Base-by-base conservation (phyloP, 2,113 vertebrate species). In the Sardina pilchardus region DNA sequence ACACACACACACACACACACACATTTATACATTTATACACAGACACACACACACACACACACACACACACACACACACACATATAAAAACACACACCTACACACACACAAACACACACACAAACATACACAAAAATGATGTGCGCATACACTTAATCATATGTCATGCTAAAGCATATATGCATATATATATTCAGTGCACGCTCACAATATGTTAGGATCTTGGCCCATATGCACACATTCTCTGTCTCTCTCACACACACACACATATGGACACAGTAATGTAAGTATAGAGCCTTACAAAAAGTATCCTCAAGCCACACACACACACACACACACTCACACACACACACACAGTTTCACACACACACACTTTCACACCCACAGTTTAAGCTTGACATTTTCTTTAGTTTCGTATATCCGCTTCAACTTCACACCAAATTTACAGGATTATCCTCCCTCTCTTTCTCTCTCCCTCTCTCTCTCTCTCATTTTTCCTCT, bases 41-140 rank as follows among this genome's bases (percentile, higher is more conserved):
- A 21, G 9, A 59, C 14, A 59, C 53, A 24, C 14, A 21, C 53
- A 12, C 10, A 50, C 48, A 50, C 71, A 89, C 78, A 84, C 56
- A 88, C 83, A 30, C 85, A 87, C 87, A 59, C 85, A 88, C 42
- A 36, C 53, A 67, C 50, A 78, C 82, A 85, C 19, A 48, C 83
- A 83, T 80, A 82, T 26, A 85, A 17, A 36, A 24, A 43, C 75
- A 83, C 16, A 80, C 81, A 78, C 59, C 75, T 43, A 84, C 78
- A 47, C n/a, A 45, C 63, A 86, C 45, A 86, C 88, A 88, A 85
- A 82, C 82, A 88, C 48, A 34, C 83, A 85, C 89, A 45, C 88
- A 91, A 89, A 86, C 88, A 89, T 89, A 88, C 88, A 87, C 88
- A 90, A n/a, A n/a, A n/a, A n/a, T n/a, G n/a, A n/a, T n/a, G n/a